A percentile compares a stretch with the other conserved stretches of the same genome.
Conservation (phyloP, 1,140 invertebrate species). For the Tetramorium simillimum region DNA sequence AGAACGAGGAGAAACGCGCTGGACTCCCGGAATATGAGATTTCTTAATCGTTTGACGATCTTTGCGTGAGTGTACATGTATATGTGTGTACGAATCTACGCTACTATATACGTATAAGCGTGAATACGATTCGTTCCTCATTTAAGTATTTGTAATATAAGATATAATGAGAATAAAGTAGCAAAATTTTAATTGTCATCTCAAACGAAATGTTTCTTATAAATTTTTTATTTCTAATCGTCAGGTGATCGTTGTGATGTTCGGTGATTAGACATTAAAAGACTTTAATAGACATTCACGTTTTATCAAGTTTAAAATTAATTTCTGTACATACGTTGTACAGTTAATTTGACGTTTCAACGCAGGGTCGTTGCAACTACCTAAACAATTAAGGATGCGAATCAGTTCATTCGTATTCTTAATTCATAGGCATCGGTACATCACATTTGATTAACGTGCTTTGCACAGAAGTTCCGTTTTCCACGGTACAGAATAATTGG, state of each 20-base stretch:
- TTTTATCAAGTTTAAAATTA: not conserved
- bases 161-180: not conserved
- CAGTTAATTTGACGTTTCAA: slow-evolving; percentile 17
- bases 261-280: too few species aligned
- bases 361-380: not conserved
- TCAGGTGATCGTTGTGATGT: not conserved
- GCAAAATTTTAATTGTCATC: not conserved
- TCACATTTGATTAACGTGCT: slow-evolving; percentile 33
- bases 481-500: slow-evolving; percentile 25
- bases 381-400: slow-evolving; percentile 29
- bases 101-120: not conserved
- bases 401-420: slow-evolving; percentile 28
- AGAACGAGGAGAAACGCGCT: slow-evolving; percentile 30
- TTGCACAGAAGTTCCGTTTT: slow-evolving; percentile 27
- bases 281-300: not conserved
- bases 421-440: slow-evolving; percentile 17
- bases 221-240: not conserved
- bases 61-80: not conserved
- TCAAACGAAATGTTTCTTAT: not conserved
- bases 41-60: slow-evolving; percentile 16
- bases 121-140: not conserved
- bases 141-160: not conserved
- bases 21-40: slow-evolving; percentile 17
- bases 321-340: not conserved
- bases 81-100: not conserved